These are phyloP conservation scores for Ochotona curzoniae DNA, from an alignment of 2,113 vertebrate species.

Conservation along the genomic window DNA sequence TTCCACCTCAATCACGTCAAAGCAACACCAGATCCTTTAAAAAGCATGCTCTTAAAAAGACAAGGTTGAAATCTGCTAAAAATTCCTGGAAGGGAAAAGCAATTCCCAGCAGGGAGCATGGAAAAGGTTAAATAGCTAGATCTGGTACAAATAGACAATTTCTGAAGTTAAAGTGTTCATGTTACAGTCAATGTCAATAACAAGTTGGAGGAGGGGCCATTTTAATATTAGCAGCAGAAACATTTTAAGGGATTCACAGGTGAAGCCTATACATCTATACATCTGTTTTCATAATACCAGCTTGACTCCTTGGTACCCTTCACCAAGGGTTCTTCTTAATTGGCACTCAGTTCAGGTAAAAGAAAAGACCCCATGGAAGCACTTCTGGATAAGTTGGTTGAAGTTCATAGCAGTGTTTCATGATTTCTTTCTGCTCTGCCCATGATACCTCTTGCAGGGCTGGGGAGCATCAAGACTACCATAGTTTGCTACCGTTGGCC, in stretches of 20 bases:
- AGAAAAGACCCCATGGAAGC: background rate
- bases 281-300: background rate
- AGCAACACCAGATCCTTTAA: background rate
- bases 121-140: no score
- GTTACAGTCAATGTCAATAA: background rate
- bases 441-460: background rate
- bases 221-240: background rate
- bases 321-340: background rate
- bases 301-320: fast-evolving
- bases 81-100: background rate
- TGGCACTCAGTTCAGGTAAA: background rate
- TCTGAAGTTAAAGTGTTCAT: background rate
- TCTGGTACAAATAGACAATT: background rate
- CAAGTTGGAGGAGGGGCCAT: background rate
- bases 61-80: background rate
- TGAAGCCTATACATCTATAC: background rate
- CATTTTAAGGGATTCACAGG: background rate
- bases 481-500: background rate
- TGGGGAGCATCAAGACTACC: background rate
- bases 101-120: background rate
- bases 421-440: background rate
- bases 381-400: background rate
- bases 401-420: background rate
- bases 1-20: background rate
- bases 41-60: background rate